Base-by-base conservation (phyloP, 2,888 invertebrate genomes). In the Calephelis perditalis region DNA sequence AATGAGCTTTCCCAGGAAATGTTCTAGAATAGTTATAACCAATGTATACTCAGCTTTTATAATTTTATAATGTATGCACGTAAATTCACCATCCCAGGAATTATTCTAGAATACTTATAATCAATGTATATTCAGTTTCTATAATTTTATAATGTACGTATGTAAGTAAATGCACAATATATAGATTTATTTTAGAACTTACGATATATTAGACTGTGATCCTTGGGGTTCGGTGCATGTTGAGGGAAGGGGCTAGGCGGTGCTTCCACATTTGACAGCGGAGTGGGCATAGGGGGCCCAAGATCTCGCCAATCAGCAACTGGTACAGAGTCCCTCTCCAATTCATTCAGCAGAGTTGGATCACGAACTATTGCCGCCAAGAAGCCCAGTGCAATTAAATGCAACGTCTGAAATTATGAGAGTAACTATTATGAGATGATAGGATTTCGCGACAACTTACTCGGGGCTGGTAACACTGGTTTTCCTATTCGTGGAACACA, bases 321-420 rank as follows among this genome's bases (percentile, higher is more conserved):
- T 0, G 84, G 79, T 6, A 90, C 82, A 0, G 91, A 85, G 67
- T 92, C 92, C 0, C 88, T 82, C 68, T 93, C 92, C 63, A 93
- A 78, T 69, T 93, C 92, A 60, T 93, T 91, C 72, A 95, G 87
- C 69, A 95, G 91, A 57, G 93, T 93, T 36, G 95, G 95, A 78
- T 95, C 94, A 57, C 95, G 92, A 77, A 95, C 93, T 59, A 96
- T 92, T 56, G 95, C 92, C 12, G 95, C 95, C 71, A 96, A 82
- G 66, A 95, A 92, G 56, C 94, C 94, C 68, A 96, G 81, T 0
- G 95, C 95, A 72, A 96, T 79, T 63, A 96, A 91, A 76, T 96
- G 96, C 58, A 96, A 85, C 82, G 96, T 92, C 96, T 96, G 68
- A 5, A 65, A 64, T 37, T 47, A 56, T 12, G 59, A 43, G 3